Conservation (phyloP, 2,888 invertebrate species). For the Sesamia inferens region DNA sequence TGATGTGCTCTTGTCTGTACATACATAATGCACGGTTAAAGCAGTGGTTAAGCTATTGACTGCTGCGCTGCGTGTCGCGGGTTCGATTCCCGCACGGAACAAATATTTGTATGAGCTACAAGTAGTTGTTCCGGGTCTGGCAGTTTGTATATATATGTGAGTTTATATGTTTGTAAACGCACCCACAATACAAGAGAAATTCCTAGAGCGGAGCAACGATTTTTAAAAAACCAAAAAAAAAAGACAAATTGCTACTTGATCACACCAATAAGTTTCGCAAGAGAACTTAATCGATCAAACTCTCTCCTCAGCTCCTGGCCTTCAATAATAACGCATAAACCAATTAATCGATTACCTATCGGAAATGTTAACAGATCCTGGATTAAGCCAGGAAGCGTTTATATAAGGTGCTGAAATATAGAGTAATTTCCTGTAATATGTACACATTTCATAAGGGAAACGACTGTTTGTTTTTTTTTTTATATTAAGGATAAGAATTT, state of each 20-base stretch:
- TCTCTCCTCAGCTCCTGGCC: constrained; percentile 39
- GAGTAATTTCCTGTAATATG: constrained; percentile 51
- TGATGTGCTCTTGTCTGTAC: too few relatives aligned
- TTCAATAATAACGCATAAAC: constrained; percentile 39
- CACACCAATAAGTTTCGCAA: constrained; percentile 19
- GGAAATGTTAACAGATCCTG: constrained; percentile 58
- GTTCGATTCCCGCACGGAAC: too few relatives aligned
- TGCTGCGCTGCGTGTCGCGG: too few relatives aligned
- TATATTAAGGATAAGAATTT: constrained; percentile 11
- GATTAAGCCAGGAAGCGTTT: constrained; percentile 46
- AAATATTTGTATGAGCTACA: too few relatives aligned
- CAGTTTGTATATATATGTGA: too few relatives aligned
- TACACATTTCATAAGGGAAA: constrained; percentile 28
- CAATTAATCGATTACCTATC: constrained; percentile 39
- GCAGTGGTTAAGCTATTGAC: too few relatives aligned
- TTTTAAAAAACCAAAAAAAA: too few relatives aligned
- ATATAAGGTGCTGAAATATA: constrained; percentile 54
- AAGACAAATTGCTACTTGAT: background rate
- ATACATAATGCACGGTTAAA: too few relatives aligned
- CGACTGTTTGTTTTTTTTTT: constrained; percentile 20
- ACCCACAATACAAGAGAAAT: too few relatives aligned
- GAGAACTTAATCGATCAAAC: constrained; percentile 10
- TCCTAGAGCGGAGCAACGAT: too few relatives aligned
- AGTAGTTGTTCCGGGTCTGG: too few relatives aligned
- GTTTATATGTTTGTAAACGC: too few relatives aligned